These are phyloP conservation scores for Philereme transversata DNA, from an alignment of 2,888 invertebrate species.

Conservation along the genomic window DNA sequence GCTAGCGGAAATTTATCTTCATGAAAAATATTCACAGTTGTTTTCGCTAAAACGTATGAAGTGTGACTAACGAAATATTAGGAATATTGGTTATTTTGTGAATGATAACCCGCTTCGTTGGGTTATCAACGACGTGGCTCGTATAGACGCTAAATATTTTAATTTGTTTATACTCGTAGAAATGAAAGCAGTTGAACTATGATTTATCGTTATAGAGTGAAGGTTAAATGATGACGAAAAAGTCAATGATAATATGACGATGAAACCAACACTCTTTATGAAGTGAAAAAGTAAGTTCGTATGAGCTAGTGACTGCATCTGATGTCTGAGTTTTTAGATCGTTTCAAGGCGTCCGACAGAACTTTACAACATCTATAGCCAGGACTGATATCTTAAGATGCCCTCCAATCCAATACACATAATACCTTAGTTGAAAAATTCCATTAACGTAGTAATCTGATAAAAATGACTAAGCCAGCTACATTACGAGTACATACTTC, in stretches of 20 bases:
- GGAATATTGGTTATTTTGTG: constrained; percentile 9
- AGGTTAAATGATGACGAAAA: constrained; percentile 23
- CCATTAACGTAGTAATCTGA: no score
- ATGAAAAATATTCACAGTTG: constrained; percentile 3
- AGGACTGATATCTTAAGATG: no score
- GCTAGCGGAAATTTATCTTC: background rate
- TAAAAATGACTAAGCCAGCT: no score
- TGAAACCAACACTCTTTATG: constrained; percentile 1
- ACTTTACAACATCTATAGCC: no score
- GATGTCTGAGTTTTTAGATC: no score
- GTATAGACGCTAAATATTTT: background rate
- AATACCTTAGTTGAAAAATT: no score
- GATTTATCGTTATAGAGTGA: constrained; percentile 10
- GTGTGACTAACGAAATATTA: constrained; percentile 3
- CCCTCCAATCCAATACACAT: no score
- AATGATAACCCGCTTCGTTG: constrained; percentile 11
- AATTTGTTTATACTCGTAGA: background rate
- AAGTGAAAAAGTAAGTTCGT: constrained; percentile 5
- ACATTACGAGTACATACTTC: no score
- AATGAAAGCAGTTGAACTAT: background rate
- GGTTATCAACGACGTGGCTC: constrained; percentile 8
- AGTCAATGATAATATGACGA: constrained; percentile 14
- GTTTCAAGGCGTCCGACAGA: no score
- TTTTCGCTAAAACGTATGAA: constrained; percentile 2
- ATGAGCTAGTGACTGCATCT: no score